Evolutionary conservation across 2,797 vertebrate species (phyloP).

Genomic region (Notamacropus eugenii): DNA sequence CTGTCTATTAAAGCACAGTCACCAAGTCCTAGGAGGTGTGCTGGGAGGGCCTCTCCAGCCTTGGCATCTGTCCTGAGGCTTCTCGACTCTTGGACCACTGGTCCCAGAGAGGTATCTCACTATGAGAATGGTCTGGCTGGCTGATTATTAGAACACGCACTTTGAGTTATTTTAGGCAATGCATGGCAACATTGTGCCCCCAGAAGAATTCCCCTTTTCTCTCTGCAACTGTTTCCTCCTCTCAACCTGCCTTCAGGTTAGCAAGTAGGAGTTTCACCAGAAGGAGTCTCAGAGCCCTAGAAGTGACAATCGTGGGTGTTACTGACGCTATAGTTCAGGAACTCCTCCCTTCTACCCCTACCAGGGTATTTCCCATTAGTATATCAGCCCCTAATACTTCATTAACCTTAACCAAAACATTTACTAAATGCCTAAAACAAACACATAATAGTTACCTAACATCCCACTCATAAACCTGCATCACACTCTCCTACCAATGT

Average conservation of each 20-base stretch:
- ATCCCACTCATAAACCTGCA: not conserved
- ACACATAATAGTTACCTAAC: not conserved
- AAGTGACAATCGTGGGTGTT: not conserved
- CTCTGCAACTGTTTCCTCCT: not conserved
- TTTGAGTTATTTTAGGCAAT: not conserved
- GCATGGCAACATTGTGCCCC: not conserved
- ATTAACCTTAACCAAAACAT: not conserved
- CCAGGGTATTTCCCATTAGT: not conserved
- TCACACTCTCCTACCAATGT: not conserved
- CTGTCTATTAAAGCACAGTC: not conserved
- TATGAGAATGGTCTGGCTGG: not conserved
- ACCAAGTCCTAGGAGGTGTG: not conserved
- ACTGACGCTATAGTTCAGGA: not conserved
- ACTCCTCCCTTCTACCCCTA: not conserved
- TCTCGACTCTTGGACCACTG: not conserved
- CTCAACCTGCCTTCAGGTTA: not conserved
- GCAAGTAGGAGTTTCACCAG: not conserved
- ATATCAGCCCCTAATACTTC: not conserved
- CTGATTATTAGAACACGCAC: not conserved
- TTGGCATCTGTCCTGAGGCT: not conserved
- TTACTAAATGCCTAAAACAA: not conserved
- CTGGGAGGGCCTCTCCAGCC: not conserved
- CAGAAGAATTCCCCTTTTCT: not conserved
- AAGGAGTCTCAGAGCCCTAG: not conserved
- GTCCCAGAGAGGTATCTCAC: not conserved